Evolutionary conservation across 1,140 invertebrate genomes (phyloP).

Genomic region (Leptinotarsa lineolata): DNA sequence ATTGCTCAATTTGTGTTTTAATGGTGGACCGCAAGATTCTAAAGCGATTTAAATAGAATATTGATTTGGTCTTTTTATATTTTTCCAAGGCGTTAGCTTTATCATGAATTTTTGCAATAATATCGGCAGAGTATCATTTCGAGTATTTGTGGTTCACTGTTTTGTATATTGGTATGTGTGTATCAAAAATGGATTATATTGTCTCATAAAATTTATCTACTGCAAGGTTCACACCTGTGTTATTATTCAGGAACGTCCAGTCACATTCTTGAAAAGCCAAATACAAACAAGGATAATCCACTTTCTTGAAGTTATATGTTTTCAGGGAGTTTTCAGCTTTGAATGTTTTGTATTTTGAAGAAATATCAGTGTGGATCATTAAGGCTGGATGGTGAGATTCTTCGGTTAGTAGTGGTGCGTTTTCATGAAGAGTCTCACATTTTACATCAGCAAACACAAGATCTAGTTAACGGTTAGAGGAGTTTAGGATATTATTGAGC

Average conservation of each 20-base stretch:
- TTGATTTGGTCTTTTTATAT: no score
- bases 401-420: no score
- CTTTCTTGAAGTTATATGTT: no score
- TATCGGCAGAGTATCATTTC: neutral
- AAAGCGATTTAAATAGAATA: no score
- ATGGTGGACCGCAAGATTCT: no score
- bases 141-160: constrained; percentile 8
- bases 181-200: constrained; percentile 14
- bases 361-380: neutral
- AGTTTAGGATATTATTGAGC: no score
- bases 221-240: constrained; percentile 13
- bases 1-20: no score
- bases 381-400: no score
- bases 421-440: constrained; percentile 10
- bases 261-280: constrained; percentile 17
- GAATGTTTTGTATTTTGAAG: constrained; percentile 16
- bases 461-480: constrained; percentile 13
- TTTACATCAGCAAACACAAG: constrained; percentile 10
- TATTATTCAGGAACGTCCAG: constrained; percentile 9
- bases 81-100: no score
- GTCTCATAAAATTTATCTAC: constrained; percentile 11
- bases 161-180: constrained; percentile 15
- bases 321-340: neutral
- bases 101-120: no score
- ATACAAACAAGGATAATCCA: neutral